Conservation (phyloP, 2,113 vertebrate species). For the Morone chrysops region DNA sequence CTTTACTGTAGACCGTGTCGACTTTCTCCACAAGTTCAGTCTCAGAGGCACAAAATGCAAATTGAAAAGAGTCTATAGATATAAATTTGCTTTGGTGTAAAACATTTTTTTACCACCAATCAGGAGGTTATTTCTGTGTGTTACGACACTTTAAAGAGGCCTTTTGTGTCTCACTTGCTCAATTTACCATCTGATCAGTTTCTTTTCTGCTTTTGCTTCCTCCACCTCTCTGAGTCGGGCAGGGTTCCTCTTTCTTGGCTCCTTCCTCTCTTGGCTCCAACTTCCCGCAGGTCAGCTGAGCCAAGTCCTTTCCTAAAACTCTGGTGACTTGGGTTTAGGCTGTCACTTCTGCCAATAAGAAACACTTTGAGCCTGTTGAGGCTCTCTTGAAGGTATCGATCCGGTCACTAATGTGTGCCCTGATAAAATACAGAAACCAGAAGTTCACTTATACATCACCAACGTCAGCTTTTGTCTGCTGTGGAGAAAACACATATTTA, state of each 20-base stretch:
- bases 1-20: too few species aligned
- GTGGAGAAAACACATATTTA: conserved; percentile 2
- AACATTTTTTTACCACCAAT: too few species aligned
- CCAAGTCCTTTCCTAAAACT: not conserved
- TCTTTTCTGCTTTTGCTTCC: conserved; percentile 36
- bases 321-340: not conserved
- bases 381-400: conserved; percentile 18
- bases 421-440: not conserved
- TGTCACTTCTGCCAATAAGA: conserved; percentile 41
- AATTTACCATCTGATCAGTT: conserved; percentile 11
- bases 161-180: not conserved
- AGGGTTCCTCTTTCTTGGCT: conserved; percentile 39
- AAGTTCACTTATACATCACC: not conserved
- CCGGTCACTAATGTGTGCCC: not conserved
- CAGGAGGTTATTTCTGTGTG: too few species aligned
- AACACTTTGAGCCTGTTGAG: not conserved
- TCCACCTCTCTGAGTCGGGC: not conserved
- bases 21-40: not conserved
- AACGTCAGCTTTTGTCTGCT: not conserved
- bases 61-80: too few species aligned
- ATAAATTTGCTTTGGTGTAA: too few species aligned
- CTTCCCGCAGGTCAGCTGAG: conserved; percentile 1
- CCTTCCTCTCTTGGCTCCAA: conserved; percentile 23
- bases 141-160: not conserved
- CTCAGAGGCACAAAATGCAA: too few species aligned